Evolutionary conservation across 1,140 invertebrate genomes (phyloP).

Genomic region (Hylaeus anthracinus): DNA sequence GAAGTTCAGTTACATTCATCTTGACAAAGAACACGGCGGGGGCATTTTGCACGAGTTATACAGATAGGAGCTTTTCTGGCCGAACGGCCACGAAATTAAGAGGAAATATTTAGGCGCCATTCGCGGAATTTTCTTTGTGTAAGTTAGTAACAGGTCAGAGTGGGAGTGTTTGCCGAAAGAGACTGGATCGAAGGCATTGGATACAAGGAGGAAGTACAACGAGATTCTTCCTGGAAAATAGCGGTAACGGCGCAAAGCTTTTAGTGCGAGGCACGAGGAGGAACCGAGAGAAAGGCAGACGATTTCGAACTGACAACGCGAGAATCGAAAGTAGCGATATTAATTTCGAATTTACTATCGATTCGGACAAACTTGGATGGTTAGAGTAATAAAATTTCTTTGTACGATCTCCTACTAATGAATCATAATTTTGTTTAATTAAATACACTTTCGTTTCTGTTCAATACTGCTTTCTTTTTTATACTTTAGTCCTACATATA

Average conservation of each 20-base stretch:
- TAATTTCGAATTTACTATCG: not conserved
- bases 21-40: not conserved
- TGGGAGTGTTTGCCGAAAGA: not conserved
- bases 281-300: not conserved
- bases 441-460: too few relatives aligned
- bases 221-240: constrained; percentile 26
- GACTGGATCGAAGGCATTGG: not conserved
- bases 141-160: constrained; percentile 40
- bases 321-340: not conserved
- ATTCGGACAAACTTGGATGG: not conserved
- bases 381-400: too few relatives aligned
- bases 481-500: too few relatives aligned
- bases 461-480: too few relatives aligned
- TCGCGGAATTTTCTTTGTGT: constrained; percentile 55
- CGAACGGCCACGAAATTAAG: constrained; percentile 50
- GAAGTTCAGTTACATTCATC: not conserved
- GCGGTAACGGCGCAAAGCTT: constrained; percentile 34
- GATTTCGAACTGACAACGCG: not conserved
- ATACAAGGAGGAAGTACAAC: constrained; percentile 16
- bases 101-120: constrained; percentile 52
- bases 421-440: too few relatives aligned
- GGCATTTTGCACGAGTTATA: not conserved
- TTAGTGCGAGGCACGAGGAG: constrained; percentile 13
- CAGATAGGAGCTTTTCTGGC: constrained; percentile 10
- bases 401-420: too few relatives aligned